Evolutionary conservation across 2,113 vertebrate genomes (phyloP), one percentile per base, ranked within the genome.

Genomic region (Silurus asotus): DNA sequence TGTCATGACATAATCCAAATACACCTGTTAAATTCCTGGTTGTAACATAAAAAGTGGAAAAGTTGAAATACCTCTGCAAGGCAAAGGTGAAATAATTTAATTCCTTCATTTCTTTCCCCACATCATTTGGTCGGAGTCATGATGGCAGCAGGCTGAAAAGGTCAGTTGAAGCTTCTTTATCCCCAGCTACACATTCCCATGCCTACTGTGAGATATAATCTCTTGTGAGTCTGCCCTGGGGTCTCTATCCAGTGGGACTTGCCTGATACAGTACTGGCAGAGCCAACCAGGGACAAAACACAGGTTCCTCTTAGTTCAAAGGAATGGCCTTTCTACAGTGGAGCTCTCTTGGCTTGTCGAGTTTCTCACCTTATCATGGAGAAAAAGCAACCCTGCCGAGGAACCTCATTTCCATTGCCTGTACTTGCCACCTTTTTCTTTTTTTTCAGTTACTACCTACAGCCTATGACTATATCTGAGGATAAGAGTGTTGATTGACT

Each of bases 221-320:
- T 81, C 59, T 51, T 11, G 3, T 65, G 45, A n/a, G 58, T 51
- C 61, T 51, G 45, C 61, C 80, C 11, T 65, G 61, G 45, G 61
- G 80, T 48, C 79, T 65, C 3, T 23, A 25, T 65, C 80, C 61
- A 81, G 45, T 65, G 48, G 45, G 48, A 65, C 20, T 81, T 81
- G 19, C 80, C 80, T 65, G 56, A 25, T 65, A 37, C 56, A 82
- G 61, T 23, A 65, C 23, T 65, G 28, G 61, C 48, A 65, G 8
- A 65, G 48, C 45, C 56, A 80, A 80, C 77, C 5, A 0, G 28
- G 56, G 58, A 17, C 56, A 61, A 61, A 80, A 25, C 56, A 48
- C 77, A 61, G 77, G 56, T 80, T 80, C 37, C 20, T 25, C 14
- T 82, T 65, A 65, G 53, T 82, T 65, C 48, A 82, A 82, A 82